A percentile compares a stretch with the other conserved stretches of the same genome.
These are phyloP conservation scores for Chionomys nivalis DNA, from an alignment of 2,113 vertebrate species.

Conservation along the genomic window DNA sequence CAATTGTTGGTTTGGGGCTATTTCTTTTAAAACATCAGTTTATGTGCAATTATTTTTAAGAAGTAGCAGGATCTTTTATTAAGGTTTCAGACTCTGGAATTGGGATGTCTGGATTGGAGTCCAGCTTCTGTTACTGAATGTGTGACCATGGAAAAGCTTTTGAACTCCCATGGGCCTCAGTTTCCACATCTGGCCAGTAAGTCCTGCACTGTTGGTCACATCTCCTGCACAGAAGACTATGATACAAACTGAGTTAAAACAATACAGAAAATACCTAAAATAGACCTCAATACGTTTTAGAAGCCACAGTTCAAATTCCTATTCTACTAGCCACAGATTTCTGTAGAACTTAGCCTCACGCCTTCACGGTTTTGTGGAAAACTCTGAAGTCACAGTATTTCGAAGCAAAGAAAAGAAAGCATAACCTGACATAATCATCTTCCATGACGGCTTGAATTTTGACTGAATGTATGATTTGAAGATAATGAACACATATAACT, in stretches of 20 bases:
- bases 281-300: neutral
- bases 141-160: neutral
- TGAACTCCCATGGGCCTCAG: neutral
- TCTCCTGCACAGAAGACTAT: neutral
- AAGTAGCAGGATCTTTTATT: neutral
- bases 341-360: neutral
- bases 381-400: neutral
- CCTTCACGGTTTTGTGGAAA: slow-evolving; percentile 18
- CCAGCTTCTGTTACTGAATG: neutral
- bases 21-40: slow-evolving; percentile 43
- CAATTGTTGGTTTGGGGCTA: neutral
- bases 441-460: slow-evolving; percentile 6
- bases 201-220: neutral
- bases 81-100: neutral
- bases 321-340: neutral
- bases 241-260: neutral
- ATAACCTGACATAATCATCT: neutral
- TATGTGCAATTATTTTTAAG: neutral
- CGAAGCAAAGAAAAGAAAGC: neutral
- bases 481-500: neutral
- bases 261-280: neutral
- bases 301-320: slow-evolving; percentile 24
- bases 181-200: neutral
- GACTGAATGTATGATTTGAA: slow-evolving; percentile 51
- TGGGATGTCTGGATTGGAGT: neutral